Evolutionary conservation across 2,797 vertebrate species (phyloP), one percentile per base, ranked within the genome.

Genomic region (Pogoniulus pusillus): DNA sequence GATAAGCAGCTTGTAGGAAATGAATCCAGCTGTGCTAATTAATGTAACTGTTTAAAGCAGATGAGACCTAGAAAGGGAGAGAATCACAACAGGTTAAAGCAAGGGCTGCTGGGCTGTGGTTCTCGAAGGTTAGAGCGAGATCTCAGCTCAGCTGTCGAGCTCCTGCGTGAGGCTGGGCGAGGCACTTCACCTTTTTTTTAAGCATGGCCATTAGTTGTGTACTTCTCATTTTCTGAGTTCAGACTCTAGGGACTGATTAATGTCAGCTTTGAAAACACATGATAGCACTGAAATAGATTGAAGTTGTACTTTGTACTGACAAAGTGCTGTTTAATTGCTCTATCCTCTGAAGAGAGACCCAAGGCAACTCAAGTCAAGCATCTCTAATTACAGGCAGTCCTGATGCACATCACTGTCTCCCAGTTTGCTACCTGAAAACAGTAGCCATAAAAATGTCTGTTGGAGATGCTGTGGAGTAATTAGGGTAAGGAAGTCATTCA

Each of bases 291-390:
- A 89, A 93, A 91, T 79, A 94, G 93, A 91, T 93, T 91, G 89
- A 94, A 91, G 93, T 87, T 91, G 76, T 93, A 63, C 92, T 95
- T 95, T 87, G 92, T 94, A 81, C 92, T 95, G 89, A 95, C 92
- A 90, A 95, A 94, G 92, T 91, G 93, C 86, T 93, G 84, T 85
- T 93, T 94, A 94, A 93, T 94, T 94, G 94, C 88, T 94, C 63
- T 92, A 64, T 91, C 85, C 81, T 95, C 91, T 91, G 83, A 94
- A 93, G 95, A 95, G 86, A 72, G 82, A 90, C 84, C 86, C 69
- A 47, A 93, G 89, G 89, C 81, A 89, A 89, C 84, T 93, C 45
- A 93, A 93, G 82, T 90, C 82, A 90, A 83, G 76, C 79, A 41
- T 93, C 79, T 85, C 79, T 91, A 95, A 94, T 85, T 91, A 89